Conservation (phyloP, 2,797 vertebrate genomes). For the Orestias chungarensis region DNA sequence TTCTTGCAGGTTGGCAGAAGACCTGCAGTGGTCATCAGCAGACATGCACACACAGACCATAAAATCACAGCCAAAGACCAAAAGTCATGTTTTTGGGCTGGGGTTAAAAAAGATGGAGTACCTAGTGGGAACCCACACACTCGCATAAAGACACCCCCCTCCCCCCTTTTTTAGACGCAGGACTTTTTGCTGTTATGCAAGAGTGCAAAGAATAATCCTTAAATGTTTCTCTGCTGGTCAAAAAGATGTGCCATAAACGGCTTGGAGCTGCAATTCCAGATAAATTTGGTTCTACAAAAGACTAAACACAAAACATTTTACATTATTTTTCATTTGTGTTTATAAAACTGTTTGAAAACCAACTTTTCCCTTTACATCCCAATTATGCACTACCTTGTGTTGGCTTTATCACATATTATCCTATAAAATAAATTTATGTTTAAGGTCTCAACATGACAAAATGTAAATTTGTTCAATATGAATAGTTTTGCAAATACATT, state of each 20-base stretch:
- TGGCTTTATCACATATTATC: too few relatives aligned
- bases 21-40: too few relatives aligned
- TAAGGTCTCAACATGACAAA: neutral
- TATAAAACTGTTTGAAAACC: neutral
- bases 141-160: too few relatives aligned
- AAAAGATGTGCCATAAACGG: neutral
- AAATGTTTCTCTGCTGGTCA: neutral
- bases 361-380: neutral
- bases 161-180: too few relatives aligned
- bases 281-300: neutral
- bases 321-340: neutral
- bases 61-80: too few relatives aligned
- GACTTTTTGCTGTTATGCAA: too few relatives aligned
- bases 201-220: neutral
- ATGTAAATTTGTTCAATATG: neutral
- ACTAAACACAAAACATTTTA: neutral
- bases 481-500: neutral
- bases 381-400: neutral
- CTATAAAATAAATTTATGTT: neutral
- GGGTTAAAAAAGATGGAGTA: too few relatives aligned
- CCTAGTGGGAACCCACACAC: too few relatives aligned
- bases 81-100: too few relatives aligned
- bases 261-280: neutral
- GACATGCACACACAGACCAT: too few relatives aligned
- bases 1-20: too few relatives aligned